Conservation (phyloP, 2,113 vertebrate genomes). For the Australoheros scitulus region DNA sequence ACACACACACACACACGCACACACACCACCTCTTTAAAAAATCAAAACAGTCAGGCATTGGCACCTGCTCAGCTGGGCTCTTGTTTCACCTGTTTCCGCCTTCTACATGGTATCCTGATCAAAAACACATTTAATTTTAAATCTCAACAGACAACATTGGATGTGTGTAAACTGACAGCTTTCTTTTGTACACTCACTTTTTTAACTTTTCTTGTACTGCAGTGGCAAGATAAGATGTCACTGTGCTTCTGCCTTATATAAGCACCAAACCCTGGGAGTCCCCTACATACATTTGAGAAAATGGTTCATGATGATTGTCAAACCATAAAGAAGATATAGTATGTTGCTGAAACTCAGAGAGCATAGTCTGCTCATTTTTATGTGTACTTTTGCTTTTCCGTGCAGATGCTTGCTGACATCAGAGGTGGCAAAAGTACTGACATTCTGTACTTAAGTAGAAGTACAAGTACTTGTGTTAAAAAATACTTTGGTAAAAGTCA, state of each 20-base stretch:
- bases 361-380: constrained; percentile 24
- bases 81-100: neutral
- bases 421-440: no score
- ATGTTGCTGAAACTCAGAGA: constrained; percentile 6
- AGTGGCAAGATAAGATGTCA: neutral
- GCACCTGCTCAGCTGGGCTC: no score
- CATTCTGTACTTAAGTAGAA: no score
- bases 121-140: neutral
- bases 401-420: constrained; percentile 27
- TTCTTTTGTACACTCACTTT: neutral
- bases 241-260: neutral
- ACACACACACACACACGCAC: no score
- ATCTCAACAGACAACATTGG: neutral
- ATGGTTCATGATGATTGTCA: constrained; percentile 31
- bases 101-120: neutral
- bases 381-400: constrained; percentile 30
- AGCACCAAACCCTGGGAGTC: constrained; percentile 2
- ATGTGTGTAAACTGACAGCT: neutral
- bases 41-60: no score
- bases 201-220: neutral
- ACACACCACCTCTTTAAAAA: no score
- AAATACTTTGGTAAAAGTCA: no score
- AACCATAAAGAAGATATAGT: constrained; percentile 45
- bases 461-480: no score
- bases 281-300: constrained; percentile 1